Percentiles rank a stretch among this genome's conserved stretches.
Conservation (phyloP, 2,888 invertebrate genomes). For the Cerastoderma edule region DNA sequence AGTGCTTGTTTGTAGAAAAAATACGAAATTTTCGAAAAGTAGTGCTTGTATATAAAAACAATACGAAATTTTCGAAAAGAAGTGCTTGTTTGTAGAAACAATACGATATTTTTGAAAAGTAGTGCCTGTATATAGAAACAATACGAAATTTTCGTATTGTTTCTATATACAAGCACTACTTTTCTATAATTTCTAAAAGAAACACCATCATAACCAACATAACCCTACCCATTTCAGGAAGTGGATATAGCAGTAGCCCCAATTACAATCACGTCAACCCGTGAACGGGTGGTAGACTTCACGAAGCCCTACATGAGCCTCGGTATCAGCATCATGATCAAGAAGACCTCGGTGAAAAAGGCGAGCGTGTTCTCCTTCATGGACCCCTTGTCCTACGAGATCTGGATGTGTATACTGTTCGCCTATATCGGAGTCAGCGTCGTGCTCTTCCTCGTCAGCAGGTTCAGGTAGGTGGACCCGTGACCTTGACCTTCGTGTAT, state of each 20-base stretch:
- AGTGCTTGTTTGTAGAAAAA: too few relatives aligned
- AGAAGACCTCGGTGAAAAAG: constrained; percentile 94
- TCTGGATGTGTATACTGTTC: constrained; percentile 95
- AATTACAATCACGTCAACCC: constrained; percentile 95
- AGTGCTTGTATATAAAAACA: too few relatives aligned
- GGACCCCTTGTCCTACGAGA: constrained; percentile 97
- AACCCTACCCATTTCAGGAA: constrained; percentile 87
- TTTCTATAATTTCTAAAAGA: too few relatives aligned
- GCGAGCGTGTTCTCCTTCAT: constrained; percentile 99
- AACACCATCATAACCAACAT: too few relatives aligned
- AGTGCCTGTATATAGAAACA: too few relatives aligned
- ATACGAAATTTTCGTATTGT: too few relatives aligned
- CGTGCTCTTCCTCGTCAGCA: constrained; percentile 98
- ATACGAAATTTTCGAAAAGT: too few relatives aligned
- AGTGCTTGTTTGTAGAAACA: too few relatives aligned
- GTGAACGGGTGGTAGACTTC: constrained; percentile 97
- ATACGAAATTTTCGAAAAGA: too few relatives aligned
- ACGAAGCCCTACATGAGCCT: constrained; percentile 98
- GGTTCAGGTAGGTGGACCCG: constrained; percentile 88
- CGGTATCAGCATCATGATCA: constrained; percentile 97
- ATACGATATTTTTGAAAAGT: too few relatives aligned
- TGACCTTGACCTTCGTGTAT: too few relatives aligned
- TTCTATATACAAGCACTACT: too few relatives aligned
- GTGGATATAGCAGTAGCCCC: constrained; percentile 98
- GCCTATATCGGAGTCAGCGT: constrained; percentile 99